Conservation (phyloP, 2,113 vertebrate species). For the Phasianus colchicus region DNA sequence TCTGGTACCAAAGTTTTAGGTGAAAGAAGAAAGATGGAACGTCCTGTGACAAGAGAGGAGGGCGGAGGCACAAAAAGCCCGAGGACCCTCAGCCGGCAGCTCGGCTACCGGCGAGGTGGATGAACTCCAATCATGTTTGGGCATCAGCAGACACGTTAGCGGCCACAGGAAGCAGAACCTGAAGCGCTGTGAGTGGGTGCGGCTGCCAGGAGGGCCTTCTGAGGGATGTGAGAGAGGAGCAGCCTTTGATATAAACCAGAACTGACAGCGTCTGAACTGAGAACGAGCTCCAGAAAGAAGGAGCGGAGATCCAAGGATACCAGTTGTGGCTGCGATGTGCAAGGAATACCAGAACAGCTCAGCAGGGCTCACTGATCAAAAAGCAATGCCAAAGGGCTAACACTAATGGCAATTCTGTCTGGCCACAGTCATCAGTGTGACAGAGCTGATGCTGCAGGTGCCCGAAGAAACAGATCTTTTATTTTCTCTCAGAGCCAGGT, state of each 20-base stretch:
- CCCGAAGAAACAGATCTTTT: not conserved
- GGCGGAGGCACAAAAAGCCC: not conserved
- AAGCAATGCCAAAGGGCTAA: not conserved
- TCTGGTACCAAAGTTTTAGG: not conserved
- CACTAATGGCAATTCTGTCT: not conserved
- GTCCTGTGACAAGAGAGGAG: not conserved
- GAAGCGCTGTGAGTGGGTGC: not conserved
- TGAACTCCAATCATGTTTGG: rapidly evolving
- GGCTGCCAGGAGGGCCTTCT: not conserved
- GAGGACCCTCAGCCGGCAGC: rapidly evolving
- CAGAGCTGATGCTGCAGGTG: not conserved
- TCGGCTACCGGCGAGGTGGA: not conserved
- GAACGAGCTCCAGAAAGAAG: not conserved
- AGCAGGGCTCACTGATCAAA: not conserved
- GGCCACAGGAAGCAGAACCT: not conserved
- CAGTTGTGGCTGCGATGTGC: not conserved
- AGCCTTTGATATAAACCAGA: not conserved
- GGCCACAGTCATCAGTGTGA: not conserved
- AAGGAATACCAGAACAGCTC: not conserved
- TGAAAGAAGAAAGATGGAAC: no score
- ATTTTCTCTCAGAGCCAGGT: not conserved
- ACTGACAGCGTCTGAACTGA: not conserved
- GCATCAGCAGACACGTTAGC: rapidly evolving
- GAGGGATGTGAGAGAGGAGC: not conserved
- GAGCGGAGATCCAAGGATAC: not conserved